Base-by-base conservation (phyloP, 2,797 vertebrate species). In the Melanotaenia maccullochi region DNA sequence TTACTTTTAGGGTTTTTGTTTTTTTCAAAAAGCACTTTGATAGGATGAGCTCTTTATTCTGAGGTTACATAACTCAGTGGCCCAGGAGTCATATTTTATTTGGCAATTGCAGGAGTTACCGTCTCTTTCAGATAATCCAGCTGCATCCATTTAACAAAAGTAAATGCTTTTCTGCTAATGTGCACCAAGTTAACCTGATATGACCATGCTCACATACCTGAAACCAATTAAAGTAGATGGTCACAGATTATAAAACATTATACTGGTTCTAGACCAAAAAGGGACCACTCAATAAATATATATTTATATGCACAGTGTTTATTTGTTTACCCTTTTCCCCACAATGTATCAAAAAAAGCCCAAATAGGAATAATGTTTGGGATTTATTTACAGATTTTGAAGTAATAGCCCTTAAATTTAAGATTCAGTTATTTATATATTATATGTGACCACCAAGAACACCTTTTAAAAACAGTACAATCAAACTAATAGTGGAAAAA, bases 1-100 rank as follows among this genome's bases (percentile, higher is more conserved):
- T 62, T 72, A 36, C 58, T 75, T 77, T 78, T 73, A 75, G 68
- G 78, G 38, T 86, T 82, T 51, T 73, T 75, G 72, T 88, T 28
- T 28, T 28, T 88, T 90, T 90, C 85, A 86, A 68, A 70, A 89
- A 89, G 90, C 90, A 92, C 91, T 93, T 92, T 92, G 83, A 67
- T 79, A 65, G 78, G 74, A 82, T 68, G 49, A 86, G 70, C 68
- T 83, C 57, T 64, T 84, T 47, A 35, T 73, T 79, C 65, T 77
- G 4, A 54, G 66, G 60, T 83, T 76, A 80, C 2, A 18, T 77
- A 65, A 75, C 2, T 20, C 54, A 71, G 69, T 60, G 52, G 28
- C 76, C 52, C 74, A 44, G 76, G 18, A 79, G 75, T 71, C 68
- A 78, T 54, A 68, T 76, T 61, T 84, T 73, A 73, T 84, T 70